Evolutionary conservation across 2,888 invertebrate species (phyloP), one percentile per base, ranked within the genome.

Genomic region (Drosophila trichaetosa): DNA sequence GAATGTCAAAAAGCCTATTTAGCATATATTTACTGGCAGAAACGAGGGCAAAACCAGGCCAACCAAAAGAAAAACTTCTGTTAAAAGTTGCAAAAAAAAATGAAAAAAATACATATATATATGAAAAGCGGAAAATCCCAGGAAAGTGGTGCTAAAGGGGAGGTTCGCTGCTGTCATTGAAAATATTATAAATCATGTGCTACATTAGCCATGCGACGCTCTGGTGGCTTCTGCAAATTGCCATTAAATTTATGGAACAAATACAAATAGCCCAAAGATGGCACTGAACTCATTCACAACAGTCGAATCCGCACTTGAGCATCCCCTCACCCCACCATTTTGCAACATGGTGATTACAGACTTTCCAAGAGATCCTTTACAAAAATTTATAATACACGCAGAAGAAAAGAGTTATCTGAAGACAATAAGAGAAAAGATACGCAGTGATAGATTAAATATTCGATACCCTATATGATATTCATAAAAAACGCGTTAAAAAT

Each of bases 1-100:
- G 80, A 86, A 90, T 88, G 90, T 88, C 90, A 88, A 88, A 90
- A 88, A 79, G 87, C 87, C 87, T 90, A 90, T 88, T 90, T 87
- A 90, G 89, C 87, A 87, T 87, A 87, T 90, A 87, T 87, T 90
- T 88, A 90, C 89, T 77, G 72, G 59, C 80, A 64, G 63, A 64
- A 73, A 60, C 64, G 63, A 73, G 59, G 69, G 52, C 67, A 70
- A 61, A 64, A 40, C 69, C 56, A 62, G 69, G 60, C 66, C 67
- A 65, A 54, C 31, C 46, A 33, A 29, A 49, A 48, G 49, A 21
- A 58, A 69, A 82, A 78, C 78, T 88, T 89, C 66, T 69, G 71
- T 53, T 53, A 24, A 57, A 73, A 82, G 71, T 65, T 54, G n/a
- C 38, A 59, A 71, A 63, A 67, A 67, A 68, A 68, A 42, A 5